Percentiles rank a stretch among this genome's conserved stretches.
phyloP scores from a whole-genome alignment of 2,888 invertebrate genomes.

The Aspidapion aeneum region DNA sequence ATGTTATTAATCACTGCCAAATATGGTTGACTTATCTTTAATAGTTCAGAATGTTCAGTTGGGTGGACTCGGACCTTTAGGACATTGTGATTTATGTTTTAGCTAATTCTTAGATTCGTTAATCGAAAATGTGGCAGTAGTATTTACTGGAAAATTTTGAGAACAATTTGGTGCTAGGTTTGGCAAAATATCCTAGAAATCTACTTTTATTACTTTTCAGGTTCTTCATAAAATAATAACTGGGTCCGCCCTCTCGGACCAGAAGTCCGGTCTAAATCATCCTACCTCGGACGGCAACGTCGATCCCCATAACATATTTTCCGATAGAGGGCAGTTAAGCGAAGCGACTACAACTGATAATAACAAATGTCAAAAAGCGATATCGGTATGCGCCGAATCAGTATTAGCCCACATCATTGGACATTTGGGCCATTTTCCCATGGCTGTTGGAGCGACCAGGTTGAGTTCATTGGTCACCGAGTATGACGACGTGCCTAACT shows the following conservation, averaged over 20 bases:
- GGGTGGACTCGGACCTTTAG: too few species aligned
- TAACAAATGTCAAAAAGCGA: conserved; percentile 53
- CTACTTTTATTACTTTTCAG: conserved; percentile 47
- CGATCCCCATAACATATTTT: conserved; percentile 62
- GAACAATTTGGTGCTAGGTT: too few species aligned
- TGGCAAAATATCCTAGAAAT: too few species aligned
- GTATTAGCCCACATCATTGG: conserved; percentile 83
- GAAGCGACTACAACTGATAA: conserved; percentile 42
- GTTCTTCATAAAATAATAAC: conserved; percentile 56
- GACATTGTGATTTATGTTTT: too few species aligned
- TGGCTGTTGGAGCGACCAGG: conserved; percentile 84
- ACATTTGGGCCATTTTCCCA: conserved; percentile 92
- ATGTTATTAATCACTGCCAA: too few species aligned
- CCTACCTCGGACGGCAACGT: conserved; percentile 53
- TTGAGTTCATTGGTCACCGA: conserved; percentile 89
- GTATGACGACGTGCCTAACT: conserved; percentile 80
- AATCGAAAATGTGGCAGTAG: too few species aligned
- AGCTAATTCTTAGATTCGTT: too few species aligned
- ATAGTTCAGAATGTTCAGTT: too few species aligned
- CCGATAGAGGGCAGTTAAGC: conserved; percentile 52
- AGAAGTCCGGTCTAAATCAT: neutral
- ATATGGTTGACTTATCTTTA: too few species aligned
- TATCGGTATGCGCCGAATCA: conserved; percentile 56
- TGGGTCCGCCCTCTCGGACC: neutral
- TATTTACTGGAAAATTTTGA: too few species aligned